phyloP scores from a whole-genome alignment of 2,888 invertebrate species.

The Polydrusus cervinus region DNA sequence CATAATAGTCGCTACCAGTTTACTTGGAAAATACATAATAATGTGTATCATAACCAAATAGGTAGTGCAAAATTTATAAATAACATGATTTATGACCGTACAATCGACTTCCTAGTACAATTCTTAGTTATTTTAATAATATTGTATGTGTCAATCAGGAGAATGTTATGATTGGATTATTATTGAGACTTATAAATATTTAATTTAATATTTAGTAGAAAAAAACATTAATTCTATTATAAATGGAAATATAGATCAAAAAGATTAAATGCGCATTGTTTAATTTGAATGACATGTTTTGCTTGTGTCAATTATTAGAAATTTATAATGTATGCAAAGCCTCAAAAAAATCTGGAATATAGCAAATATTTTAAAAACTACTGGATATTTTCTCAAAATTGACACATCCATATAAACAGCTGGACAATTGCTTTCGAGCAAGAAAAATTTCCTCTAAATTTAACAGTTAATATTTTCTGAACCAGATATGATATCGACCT shows the following conservation, averaged over 20 bases:
- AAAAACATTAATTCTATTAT: background rate
- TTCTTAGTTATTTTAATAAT: conserved; percentile 34
- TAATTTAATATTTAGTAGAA: background rate
- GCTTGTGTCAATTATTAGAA: background rate
- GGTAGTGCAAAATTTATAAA: conserved; percentile 34
- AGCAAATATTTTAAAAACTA: too few species aligned
- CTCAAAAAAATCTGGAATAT: too few species aligned
- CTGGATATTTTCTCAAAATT: too few species aligned
- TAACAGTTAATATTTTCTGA: too few species aligned
- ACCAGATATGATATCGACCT: too few species aligned
- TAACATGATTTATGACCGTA: conserved; percentile 31
- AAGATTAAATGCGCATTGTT: background rate
- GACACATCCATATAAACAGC: too few species aligned
- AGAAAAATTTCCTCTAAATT: too few species aligned
- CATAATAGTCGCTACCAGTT: conserved; percentile 22
- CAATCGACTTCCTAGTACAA: conserved; percentile 29
- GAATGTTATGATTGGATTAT: conserved; percentile 27
- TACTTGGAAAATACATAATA: conserved; percentile 8
- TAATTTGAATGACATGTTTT: background rate
- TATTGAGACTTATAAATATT: conserved; percentile 3
- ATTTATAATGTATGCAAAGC: too few species aligned
- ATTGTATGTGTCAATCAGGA: conserved; percentile 29
- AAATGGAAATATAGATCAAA: conserved; percentile 19
- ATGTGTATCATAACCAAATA: conserved; percentile 20
- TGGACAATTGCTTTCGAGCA: too few species aligned